These are phyloP conservation scores for Drosophila neocordata DNA, from an alignment of 1,140 invertebrate species.

Conservation along the genomic window DNA sequence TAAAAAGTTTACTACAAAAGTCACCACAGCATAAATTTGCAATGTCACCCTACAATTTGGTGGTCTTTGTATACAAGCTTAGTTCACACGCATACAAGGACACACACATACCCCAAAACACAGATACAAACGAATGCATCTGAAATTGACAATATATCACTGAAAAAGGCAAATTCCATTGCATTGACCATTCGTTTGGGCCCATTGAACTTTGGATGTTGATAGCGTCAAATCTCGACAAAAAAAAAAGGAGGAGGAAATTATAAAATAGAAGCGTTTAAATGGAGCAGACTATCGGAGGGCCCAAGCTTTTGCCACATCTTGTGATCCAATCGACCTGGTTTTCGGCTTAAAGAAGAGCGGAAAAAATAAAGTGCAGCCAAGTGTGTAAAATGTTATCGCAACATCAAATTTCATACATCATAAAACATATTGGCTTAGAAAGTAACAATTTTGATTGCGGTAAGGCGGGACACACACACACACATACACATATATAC, in stretches of 20 bases:
- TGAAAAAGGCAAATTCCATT: constrained; percentile 73
- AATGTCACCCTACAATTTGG: background rate
- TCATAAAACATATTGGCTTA: constrained; percentile 82
- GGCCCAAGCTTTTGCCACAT: background rate
- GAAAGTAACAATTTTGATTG: constrained; percentile 81
- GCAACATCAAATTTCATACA: constrained; percentile 82
- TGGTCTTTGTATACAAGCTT: background rate
- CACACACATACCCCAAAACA: constrained; percentile 3
- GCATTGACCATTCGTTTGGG: constrained; percentile 63
- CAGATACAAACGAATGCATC: constrained; percentile 25
- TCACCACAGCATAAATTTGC: no score
- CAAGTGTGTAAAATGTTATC: constrained; percentile 80
- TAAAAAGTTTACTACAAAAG: no score
- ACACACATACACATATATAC: background rate
- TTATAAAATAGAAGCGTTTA: constrained; percentile 30
- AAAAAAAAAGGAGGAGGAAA: background rate
- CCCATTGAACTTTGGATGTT: constrained; percentile 74
- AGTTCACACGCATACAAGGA: constrained; percentile 1
- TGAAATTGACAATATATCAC: constrained; percentile 77
- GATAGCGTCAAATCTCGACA: constrained; percentile 54
- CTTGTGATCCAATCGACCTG: background rate
- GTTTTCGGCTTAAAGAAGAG: constrained; percentile 35
- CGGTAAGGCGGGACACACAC: constrained; percentile 69
- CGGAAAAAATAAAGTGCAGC: constrained; percentile 67
- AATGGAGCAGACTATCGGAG: constrained; percentile 1